Conservation (phyloP, 2,888 invertebrate genomes). For the Achlya flavicornis region DNA sequence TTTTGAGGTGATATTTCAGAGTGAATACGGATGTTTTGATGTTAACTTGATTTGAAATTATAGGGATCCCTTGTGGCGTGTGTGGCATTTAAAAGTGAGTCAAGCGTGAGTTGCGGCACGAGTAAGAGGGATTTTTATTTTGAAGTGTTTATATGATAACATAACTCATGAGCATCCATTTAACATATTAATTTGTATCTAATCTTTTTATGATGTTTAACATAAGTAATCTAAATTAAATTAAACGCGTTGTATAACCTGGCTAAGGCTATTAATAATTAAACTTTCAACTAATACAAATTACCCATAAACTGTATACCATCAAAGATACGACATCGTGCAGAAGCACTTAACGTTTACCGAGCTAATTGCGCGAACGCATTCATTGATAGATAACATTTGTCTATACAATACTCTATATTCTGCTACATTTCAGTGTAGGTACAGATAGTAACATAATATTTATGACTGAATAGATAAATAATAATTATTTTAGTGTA, state of each 20-base stretch:
- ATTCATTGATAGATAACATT: conserved; percentile 29
- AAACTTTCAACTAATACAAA: conserved; percentile 20
- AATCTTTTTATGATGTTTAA: not conserved
- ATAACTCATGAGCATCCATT: too few species aligned
- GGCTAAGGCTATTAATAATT: not conserved
- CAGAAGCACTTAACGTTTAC: conserved; percentile 38
- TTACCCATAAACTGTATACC: conserved; percentile 27
- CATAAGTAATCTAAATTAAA: not conserved
- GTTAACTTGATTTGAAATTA: conserved; percentile 59
- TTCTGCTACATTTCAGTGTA: not conserved
- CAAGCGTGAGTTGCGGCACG: conserved; percentile 19
- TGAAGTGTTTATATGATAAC: too few species aligned
- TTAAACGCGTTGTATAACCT: not conserved
- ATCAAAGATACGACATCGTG: conserved; percentile 30
- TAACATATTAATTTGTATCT: not conserved
- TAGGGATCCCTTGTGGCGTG: conserved; percentile 54
- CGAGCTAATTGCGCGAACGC: conserved; percentile 37
- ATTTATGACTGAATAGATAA: not conserved
- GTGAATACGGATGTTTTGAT: conserved; percentile 36
- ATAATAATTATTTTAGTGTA: too few species aligned
- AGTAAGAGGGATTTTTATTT: not conserved
- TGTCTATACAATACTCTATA: conserved; percentile 30
- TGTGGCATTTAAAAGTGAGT: conserved; percentile 51
- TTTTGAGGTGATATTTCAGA: conserved; percentile 63
- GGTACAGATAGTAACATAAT: not conserved